phyloP scores from a whole-genome alignment of 1,140 invertebrate genomes.

The Drosophila jambulina region DNA sequence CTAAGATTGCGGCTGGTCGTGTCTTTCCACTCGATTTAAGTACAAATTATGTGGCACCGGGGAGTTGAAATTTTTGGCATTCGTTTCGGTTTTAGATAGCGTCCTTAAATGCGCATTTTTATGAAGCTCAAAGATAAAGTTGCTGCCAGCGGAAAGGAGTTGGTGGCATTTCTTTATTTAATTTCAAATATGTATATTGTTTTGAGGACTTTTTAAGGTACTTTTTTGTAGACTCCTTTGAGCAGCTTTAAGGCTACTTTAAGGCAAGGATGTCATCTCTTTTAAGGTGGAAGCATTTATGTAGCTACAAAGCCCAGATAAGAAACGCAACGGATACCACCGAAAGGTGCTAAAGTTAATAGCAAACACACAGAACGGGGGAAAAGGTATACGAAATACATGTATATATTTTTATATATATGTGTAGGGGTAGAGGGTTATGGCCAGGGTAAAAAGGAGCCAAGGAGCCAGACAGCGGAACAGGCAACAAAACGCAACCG shows the following conservation, averaged over 20 bases:
- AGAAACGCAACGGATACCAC: constrained; percentile 1
- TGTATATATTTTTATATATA: neutral
- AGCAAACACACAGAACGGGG: constrained; percentile 12
- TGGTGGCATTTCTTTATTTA: neutral
- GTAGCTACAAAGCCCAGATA: constrained; percentile 47
- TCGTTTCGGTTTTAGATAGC: constrained; percentile 25
- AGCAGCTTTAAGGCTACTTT: constrained; percentile 11
- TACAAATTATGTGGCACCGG: constrained; percentile 71
- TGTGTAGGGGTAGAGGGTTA: neutral
- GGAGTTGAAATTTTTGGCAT: constrained; percentile 54
- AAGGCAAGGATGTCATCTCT: neutral
- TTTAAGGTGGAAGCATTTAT: constrained; percentile 45
- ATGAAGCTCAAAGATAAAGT: neutral
- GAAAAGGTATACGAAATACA: constrained; percentile 6
- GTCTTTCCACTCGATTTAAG: constrained; percentile 57
- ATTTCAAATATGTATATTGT: neutral
- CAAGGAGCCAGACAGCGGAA: constrained; percentile 50
- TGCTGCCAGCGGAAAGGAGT: neutral
- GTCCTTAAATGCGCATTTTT: constrained; percentile 16
- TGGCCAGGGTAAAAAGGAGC: constrained; percentile 12
- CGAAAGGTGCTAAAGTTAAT: constrained; percentile 56
- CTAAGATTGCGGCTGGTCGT: constrained; percentile 18
- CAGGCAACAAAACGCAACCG: constrained; percentile 53
- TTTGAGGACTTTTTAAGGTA: neutral
- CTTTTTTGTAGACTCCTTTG: neutral